Evolutionary conservation across 2,113 vertebrate species (phyloP).

Genomic region (Girardinichthys multiradiatus): DNA sequence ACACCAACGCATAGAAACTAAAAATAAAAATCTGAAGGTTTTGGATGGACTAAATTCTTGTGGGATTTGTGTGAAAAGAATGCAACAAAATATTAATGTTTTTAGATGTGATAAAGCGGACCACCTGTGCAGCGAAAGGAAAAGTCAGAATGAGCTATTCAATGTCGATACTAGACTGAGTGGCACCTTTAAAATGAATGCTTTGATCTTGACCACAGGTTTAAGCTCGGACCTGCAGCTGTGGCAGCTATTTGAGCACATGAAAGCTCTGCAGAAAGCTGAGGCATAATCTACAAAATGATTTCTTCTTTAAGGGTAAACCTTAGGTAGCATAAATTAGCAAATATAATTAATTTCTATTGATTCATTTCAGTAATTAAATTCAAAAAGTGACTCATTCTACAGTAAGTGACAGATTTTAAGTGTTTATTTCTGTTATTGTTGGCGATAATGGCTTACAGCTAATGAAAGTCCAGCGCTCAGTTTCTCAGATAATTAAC

Average conservation of each 20-base stretch:
- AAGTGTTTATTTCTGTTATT: too few relatives aligned
- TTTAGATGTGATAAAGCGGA: conserved; percentile 27
- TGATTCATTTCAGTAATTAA: not conserved
- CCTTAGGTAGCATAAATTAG: not conserved
- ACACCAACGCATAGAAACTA: conserved; percentile 43
- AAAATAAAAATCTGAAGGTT: conserved; percentile 51
- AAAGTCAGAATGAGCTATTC: conserved; percentile 33
- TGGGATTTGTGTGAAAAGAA: conserved; percentile 46
- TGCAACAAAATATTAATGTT: not conserved
- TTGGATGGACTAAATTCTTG: conserved; percentile 26
- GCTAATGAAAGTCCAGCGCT: too few relatives aligned
- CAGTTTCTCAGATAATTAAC: too few relatives aligned
- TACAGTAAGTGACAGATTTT: too few relatives aligned
- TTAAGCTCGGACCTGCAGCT: conserved; percentile 49
- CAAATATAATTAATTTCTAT: not conserved
- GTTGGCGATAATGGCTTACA: too few relatives aligned
- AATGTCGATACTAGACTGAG: conserved; percentile 13
- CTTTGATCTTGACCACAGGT: conserved; percentile 45
- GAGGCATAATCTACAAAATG: not conserved
- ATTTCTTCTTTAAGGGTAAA: not conserved
- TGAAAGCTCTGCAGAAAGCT: not conserved
- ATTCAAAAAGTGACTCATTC: not conserved
- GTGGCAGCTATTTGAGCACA: conserved; percentile 42
- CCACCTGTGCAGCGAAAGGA: conserved; percentile 38
- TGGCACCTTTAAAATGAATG: conserved; percentile 40